Conservation (phyloP, 92 coral and sea anemone species). For the Plumapathes pennacea region DNA sequence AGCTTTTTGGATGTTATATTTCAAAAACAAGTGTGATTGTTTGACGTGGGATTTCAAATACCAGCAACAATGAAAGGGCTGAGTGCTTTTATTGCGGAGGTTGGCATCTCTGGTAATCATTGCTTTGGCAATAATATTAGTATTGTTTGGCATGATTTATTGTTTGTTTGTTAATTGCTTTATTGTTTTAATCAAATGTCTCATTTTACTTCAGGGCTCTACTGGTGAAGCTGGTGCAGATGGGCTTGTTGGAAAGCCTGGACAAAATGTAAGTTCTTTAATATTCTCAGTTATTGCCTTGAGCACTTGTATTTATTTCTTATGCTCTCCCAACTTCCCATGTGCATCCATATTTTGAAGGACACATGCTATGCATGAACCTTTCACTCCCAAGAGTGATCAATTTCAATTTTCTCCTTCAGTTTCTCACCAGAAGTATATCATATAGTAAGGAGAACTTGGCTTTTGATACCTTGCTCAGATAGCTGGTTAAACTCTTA, state of each 20-base stretch:
- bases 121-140: background rate
- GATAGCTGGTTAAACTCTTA: too few species aligned
- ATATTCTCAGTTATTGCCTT: background rate
- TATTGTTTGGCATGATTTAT: background rate
- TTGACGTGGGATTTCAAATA: too few species aligned
- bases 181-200: background rate
- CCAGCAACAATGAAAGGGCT: too few species aligned
- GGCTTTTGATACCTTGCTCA: too few species aligned
- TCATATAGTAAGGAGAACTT: too few species aligned
- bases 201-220: constrained; percentile 9
- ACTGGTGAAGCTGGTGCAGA: constrained; percentile 18
- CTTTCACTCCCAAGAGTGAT: too few species aligned
- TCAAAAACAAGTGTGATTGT: too few species aligned
- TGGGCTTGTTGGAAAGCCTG: constrained; percentile 16
- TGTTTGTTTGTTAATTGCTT: background rate
- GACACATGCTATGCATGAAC: background rate
- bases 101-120: constrained; percentile 2
- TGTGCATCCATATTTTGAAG: background rate
- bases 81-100: too few species aligned
- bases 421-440: too few species aligned
- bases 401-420: too few species aligned
- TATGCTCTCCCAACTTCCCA: background rate
- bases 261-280: constrained; percentile 29
- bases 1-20: too few species aligned
- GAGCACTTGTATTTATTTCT: background rate